A percentile compares a stretch with the other conserved stretches of the same genome.
Evolutionary conservation across 2,888 invertebrate species (phyloP).

Genomic region (Rhopalosiphum nymphaeae): DNA sequence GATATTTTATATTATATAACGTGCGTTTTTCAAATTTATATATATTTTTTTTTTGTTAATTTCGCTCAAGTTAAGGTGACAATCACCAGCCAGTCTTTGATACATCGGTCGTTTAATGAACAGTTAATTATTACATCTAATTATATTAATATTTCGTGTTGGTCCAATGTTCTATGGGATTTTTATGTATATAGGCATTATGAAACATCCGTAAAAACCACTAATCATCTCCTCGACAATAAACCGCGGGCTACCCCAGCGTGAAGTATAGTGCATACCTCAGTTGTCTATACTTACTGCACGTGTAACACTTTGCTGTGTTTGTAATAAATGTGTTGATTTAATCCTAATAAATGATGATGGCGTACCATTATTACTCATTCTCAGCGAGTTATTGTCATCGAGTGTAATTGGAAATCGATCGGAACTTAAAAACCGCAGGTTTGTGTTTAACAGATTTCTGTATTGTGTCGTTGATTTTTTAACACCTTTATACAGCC

Average conservation of each 20-base stretch:
- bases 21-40: neutral
- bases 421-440: neutral
- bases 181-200: neutral
- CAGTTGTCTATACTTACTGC: neutral
- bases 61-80: neutral
- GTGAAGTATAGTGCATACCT: neutral
- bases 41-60: neutral
- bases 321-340: neutral
- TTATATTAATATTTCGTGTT: neutral
- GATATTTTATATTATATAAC: neutral
- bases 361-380: conserved; percentile 11
- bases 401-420: neutral
- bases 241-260: neutral
- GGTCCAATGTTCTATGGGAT: neutral
- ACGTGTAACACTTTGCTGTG: neutral
- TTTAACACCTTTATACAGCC: neutral
- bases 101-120: neutral
- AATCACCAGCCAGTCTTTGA: neutral
- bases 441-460: neutral
- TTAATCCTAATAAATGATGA: neutral
- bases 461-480: neutral
- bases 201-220: neutral
- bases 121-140: neutral
- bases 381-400: neutral
- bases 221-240: neutral